Evolutionary conservation across 2,888 invertebrate species (phyloP), one percentile per base, ranked within the genome.

Genomic region (Tenthredo notha): DNA sequence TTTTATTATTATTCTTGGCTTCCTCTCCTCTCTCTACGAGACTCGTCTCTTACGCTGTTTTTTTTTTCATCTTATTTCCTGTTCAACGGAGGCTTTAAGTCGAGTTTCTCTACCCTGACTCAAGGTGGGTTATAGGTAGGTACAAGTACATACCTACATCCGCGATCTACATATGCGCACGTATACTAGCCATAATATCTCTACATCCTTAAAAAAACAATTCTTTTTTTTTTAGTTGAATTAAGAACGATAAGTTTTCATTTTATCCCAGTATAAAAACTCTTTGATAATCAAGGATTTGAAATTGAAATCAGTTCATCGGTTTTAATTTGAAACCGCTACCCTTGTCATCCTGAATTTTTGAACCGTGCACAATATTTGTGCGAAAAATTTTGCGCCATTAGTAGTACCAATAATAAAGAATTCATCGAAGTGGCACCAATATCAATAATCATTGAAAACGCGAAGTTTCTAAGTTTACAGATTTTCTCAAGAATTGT

Each of bases 1-100:
- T 92, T 91, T 92, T 91, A 92, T 92, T 92, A 92, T 92, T 92
- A 92, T 92, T 90, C 85, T 67, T 72, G 75, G 85, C 82, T 84
- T 90, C 86, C 87, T 86, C 85, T 86, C 86, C 85, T 85, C 84
- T 85, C 87, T 83, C 61, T 80, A 21, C 85, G 88, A 86, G 86
- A 78, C 85, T 85, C 85, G 83, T 84, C 82, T 85, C 84, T 74
- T 84, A 78, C 77, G 54, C 15, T n/a, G n/a, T n/a, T 10, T 67
- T 67, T 67, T 65, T 29, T 67, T 29, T 67, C 58, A 61, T 80
- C 80, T 80, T 80, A 61, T 80, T 80, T 80, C 80, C 80, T 80
- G 80, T 40, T 80, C 80, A 21, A n/a, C 77, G 29, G 77, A 77
- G 77, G 77, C 77, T 18, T 47, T 77, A 54, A 50, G 50, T 54